Conservation (phyloP, 64 coral and sea anemone genomes). For the Catalaphyllia jardinei region DNA sequence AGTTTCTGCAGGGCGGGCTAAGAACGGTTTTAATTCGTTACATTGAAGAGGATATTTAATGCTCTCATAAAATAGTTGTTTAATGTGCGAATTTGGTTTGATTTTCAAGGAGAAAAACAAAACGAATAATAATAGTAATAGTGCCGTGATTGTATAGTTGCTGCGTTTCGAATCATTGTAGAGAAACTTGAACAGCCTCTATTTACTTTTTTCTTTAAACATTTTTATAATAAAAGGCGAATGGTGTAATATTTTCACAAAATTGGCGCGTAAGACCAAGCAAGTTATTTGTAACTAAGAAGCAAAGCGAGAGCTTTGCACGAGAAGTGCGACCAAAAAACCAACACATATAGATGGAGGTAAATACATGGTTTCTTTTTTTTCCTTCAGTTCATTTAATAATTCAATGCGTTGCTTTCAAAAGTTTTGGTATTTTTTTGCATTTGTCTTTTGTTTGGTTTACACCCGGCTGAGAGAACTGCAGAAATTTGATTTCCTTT, state of each 20-base stretch:
- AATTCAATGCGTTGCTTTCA: conserved; percentile 22
- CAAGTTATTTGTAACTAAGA: not conserved
- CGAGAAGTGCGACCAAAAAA: not conserved
- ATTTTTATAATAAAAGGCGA: too few relatives aligned
- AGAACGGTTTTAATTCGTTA: conserved; percentile 28
- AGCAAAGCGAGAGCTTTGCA: not conserved
- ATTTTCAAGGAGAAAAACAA: not conserved
- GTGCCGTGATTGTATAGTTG: conserved; percentile 1
- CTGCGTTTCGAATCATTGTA: not conserved
- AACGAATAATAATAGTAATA: not conserved
- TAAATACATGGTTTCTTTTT: not conserved
- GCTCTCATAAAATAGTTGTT: not conserved
- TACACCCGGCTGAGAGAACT: conserved; percentile 29
- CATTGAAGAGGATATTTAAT: not conserved
- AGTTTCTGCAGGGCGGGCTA: not conserved
- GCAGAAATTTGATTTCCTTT: conserved; percentile 47
- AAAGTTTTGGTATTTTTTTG: conserved; percentile 36
- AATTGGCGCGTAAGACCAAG: too few relatives aligned
- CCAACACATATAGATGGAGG: not conserved
- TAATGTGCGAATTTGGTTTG: not conserved
- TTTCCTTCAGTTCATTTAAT: conserved; percentile 6
- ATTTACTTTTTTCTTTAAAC: too few relatives aligned
- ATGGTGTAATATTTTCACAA: too few relatives aligned
- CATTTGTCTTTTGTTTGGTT: conserved; percentile 29
- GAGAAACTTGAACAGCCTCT: not conserved